Conservation (phyloP, 2,888 invertebrate genomes). For the Temnothorax unifasciatus region DNA sequence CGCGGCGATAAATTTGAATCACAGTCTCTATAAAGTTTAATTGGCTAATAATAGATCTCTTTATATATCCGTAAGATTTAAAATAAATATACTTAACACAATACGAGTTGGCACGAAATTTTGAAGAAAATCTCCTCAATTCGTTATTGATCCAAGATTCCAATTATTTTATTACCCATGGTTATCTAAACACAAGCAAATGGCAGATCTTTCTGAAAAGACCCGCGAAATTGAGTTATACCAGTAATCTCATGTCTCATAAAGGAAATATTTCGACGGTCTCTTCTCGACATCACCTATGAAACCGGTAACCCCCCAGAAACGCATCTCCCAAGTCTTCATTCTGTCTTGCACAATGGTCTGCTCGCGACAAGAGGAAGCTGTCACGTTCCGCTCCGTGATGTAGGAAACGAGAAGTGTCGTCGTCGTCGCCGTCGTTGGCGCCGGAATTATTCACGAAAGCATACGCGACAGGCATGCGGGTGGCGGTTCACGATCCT, state of each 20-base stretch:
- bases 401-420: slow-evolving; percentile 58
- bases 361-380: slow-evolving; percentile 61
- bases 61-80: not conserved
- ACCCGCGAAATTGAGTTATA: slow-evolving; percentile 12
- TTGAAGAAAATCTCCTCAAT: not conserved
- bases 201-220: not conserved
- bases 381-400: slow-evolving; percentile 57
- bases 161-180: not conserved
- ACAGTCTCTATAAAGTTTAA: not conserved
- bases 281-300: not conserved
- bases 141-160: not conserved
- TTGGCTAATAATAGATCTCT: not conserved
- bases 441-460: slow-evolving; percentile 71
- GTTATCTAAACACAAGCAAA: not conserved
- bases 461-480: slow-evolving; percentile 45
- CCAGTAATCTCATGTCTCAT: slow-evolving; percentile 19
- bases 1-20: not conserved
- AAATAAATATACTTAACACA: not conserved
- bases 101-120: not conserved
- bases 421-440: slow-evolving; percentile 36
- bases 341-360: slow-evolving; percentile 45
- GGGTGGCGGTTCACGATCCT: slow-evolving; percentile 45
- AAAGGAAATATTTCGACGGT: slow-evolving; percentile 31
- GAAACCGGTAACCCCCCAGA: slow-evolving; percentile 17
- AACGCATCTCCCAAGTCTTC: slow-evolving; percentile 41